Base-by-base conservation (phyloP, 2,797 vertebrate species). In the Picus viridis region DNA sequence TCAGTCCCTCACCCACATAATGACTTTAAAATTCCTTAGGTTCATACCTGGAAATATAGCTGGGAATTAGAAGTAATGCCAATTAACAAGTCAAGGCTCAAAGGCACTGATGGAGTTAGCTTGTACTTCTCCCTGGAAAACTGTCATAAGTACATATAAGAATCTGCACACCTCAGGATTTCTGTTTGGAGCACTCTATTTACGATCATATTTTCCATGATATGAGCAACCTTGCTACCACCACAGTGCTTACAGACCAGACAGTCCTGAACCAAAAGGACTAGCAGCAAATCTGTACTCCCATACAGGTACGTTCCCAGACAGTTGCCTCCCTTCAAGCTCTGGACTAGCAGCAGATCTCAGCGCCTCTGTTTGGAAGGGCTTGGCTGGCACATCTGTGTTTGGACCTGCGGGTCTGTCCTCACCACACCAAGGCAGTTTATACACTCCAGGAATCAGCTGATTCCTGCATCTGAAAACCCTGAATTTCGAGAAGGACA, bases 21-120 rank as follows among this genome's bases (percentile, higher is more conserved):
- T 97, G 97, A 97, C 94, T 97, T 98, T 97, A 98, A 98, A 98
- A 98, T 97, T 98, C 97, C 97, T 98, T 96, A 97, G 96, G 97
- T 98, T 98, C 98, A 98, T 98, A 98, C 98, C 97, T 98, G 97
- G 97, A 97, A 97, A 98, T 98, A 98, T 97, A 97, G 97, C 92
- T 96, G 97, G 97, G 97, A 98, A 97, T 96, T 97, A 97, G 97
- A 98, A 97, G 96, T 95, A 97, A 98, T 97, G 97, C 97, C 98
- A 98, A 98, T 98, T 98, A 98, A 97, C 97, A 97, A 97, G 97
- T 91, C 95, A 96, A 92, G 96, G 97, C 97, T 98, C 97, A 96
- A 95, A 97, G 96, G 96, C 97, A 94, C 97, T 96, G 96, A 97
- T 95, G 95, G 97, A 97, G 97, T 96, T 96, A 96, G 93, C 95